Base-by-base conservation (phyloP, 2,888 invertebrate species). In the Brachynemurus nebulosus region DNA sequence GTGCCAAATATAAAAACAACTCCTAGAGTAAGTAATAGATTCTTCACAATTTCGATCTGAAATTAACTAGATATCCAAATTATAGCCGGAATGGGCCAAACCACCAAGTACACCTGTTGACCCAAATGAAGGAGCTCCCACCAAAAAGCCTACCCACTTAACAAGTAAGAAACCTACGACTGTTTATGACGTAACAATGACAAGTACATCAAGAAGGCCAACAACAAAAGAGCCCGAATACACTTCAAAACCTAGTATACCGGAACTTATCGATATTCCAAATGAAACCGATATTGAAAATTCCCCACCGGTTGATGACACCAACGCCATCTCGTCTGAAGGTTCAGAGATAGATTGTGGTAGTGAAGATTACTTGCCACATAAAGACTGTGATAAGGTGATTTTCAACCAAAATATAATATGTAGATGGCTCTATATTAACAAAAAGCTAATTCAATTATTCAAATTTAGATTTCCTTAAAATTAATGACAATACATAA, bases 21-120 rank as follows among this genome's bases (percentile, higher is more conserved):
- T 1, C 76, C 80, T 23, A 71, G 80, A 57, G 83, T 83, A 68
- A 71, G 69, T 61, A 12, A 35, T 8, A 6, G 14, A 14, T 35
- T 35, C 14, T 5, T 9, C 12, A 8, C 16, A 35, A 14, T 6
- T 8, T 35, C 16, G 16, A 2, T 35, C 35, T 5, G 12, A 5
- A 3, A 16, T 17, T 38, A 17, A 3, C n/a, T 6, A 19, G 11
- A 8, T n/a, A n/a, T n/a, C 27, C 44, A 38, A 50, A 46, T 57
- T 64, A 33, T 56, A 84, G 83, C 85, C 85, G 53, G 84, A 85
- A 58, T 86, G 86, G 86, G 82, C 82, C 36, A 72, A 76, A 48
- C 85, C 86, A 12, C 83, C 83, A 46, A 78, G 82, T 48, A 85
- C 85, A 3, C 68, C 76, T 14, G 57, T 66, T 9, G 51, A 56